These are phyloP conservation scores for Eumaeus atala DNA, from an alignment of 1,140 invertebrate genomes.

Conservation along the genomic window DNA sequence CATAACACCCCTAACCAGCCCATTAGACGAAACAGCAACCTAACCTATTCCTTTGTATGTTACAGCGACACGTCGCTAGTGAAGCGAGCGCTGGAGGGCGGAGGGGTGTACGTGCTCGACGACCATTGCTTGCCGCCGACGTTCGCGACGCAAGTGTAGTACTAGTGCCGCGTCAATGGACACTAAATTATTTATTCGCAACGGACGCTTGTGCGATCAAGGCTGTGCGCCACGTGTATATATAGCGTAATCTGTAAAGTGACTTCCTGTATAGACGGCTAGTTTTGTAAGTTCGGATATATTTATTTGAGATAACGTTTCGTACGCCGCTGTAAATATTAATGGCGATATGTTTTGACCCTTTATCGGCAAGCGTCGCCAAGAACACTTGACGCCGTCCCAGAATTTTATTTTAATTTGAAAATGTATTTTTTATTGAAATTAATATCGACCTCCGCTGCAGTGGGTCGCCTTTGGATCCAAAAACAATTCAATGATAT, in stretches of 20 bases:
- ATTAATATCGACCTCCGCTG: neutral
- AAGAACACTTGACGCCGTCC: constrained; percentile 20
- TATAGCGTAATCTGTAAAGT: constrained; percentile 71
- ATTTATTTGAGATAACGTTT: constrained; percentile 64
- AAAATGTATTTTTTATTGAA: neutral
- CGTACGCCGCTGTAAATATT: constrained; percentile 65
- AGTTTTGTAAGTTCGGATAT: constrained; percentile 64
- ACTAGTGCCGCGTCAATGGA: constrained; percentile 41
- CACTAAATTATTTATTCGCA: constrained; percentile 63
- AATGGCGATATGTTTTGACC: constrained; percentile 52
- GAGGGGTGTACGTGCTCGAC: constrained; percentile 71
- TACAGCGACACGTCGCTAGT: constrained; percentile 73
- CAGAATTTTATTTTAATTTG: neutral
- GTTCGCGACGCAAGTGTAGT: constrained; percentile 74
- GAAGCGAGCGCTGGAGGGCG: constrained; percentile 69
- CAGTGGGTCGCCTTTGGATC: neutral
- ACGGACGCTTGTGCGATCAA: constrained; percentile 61
- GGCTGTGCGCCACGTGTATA: constrained; percentile 72
- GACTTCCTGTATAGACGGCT: constrained; percentile 70
- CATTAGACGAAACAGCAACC: neutral
- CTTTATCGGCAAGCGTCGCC: constrained; percentile 56
- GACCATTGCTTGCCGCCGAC: constrained; percentile 73
- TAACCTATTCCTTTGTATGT: constrained; percentile 35
- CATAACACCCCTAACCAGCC: too few species aligned
- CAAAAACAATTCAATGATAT: neutral